Base-by-base conservation (phyloP, 2,888 invertebrate species). In the Scaptomyza parva region DNA sequence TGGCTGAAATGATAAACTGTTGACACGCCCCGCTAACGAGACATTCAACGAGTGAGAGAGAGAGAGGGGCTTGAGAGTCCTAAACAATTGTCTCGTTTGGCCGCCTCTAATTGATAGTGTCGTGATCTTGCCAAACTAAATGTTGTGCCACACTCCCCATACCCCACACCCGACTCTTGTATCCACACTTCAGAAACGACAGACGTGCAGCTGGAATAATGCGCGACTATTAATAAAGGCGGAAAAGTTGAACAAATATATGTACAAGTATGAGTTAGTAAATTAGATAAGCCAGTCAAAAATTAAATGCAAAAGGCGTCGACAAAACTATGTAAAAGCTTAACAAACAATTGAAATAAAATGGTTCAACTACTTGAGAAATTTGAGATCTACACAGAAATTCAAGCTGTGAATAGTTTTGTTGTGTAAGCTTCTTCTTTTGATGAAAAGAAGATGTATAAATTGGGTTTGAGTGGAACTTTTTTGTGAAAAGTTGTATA, bases 21-120 rank as follows among this genome's bases (percentile, higher is more conserved):
- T 68, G 76, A 70, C 82, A 84, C 86, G 82, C 82, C 82, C 84
- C 67, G 64, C 69, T 70, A 80, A 81, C 86, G 62, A 81, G 78
- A 43, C 72, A 60, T 58, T 67, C 69, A 80, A 81, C 86, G 62
- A 81, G 78, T 45, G 70, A 60, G 55, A 65, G 22, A 63, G 37
- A 37, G 17, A 14, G 37, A 37, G 37, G 37, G 71, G 64, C 66
- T 62, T 58, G 75, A 30, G 68, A 76, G 70, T 62, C 65, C 76
- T 76, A 79, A 86, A 76, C 86, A 82, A 83, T 78, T 84, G 81
- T 84, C 85, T 86, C 62, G 76, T 50, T 59, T 70, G 54, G 50
- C 55, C 74, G 59, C 63, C 76, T 81, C 76, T 85, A 83, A 83
- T 84, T 83, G 83, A 83, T 86, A 84, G 84, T 86, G 86, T 86